These are phyloP conservation scores for Oreochromis mossambicus DNA, from an alignment of 2,797 vertebrate genomes.

Conservation along the genomic window DNA sequence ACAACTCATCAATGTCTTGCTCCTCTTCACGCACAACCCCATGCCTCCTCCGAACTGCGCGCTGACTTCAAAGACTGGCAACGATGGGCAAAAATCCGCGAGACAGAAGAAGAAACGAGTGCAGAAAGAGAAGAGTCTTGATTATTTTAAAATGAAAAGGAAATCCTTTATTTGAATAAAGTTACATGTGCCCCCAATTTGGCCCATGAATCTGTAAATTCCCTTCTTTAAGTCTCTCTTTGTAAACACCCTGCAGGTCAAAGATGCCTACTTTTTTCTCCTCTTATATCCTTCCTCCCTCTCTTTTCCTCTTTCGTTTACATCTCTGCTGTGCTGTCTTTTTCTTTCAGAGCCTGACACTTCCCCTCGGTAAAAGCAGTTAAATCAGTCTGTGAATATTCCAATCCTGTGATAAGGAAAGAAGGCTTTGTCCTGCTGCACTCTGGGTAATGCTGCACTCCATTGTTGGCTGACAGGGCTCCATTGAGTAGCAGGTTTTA, in stretches of 20 bases:
- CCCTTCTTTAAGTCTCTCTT: conserved; percentile 23
- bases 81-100: conserved; percentile 17
- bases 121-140: neutral
- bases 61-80: conserved; percentile 44
- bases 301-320: neutral
- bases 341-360: conserved; percentile 54
- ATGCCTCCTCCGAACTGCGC: conserved; percentile 18
- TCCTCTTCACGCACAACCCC: conserved; percentile 30
- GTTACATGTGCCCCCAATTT: conserved; percentile 21
- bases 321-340: conserved; percentile 27
- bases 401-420: conserved; percentile 65
- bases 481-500: conserved; percentile 71
- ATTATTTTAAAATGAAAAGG: conserved; percentile 29
- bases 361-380: conserved; percentile 58
- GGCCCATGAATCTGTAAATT: conserved; percentile 26
- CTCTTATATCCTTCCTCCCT: neutral
- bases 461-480: conserved; percentile 76
- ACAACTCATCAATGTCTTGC: conserved; percentile 53
- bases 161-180: conserved; percentile 7
- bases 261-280: conserved; percentile 9
- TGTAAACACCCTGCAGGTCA: conserved; percentile 48
- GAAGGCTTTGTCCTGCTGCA: conserved; percentile 67
- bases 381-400: conserved; percentile 75
- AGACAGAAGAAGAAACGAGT: neutral
- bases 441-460: conserved; percentile 74